Evolutionary conservation across 2,797 vertebrate species (phyloP), one percentile per base, ranked within the genome.

Genomic region (Poliocrania exsul): DNA sequence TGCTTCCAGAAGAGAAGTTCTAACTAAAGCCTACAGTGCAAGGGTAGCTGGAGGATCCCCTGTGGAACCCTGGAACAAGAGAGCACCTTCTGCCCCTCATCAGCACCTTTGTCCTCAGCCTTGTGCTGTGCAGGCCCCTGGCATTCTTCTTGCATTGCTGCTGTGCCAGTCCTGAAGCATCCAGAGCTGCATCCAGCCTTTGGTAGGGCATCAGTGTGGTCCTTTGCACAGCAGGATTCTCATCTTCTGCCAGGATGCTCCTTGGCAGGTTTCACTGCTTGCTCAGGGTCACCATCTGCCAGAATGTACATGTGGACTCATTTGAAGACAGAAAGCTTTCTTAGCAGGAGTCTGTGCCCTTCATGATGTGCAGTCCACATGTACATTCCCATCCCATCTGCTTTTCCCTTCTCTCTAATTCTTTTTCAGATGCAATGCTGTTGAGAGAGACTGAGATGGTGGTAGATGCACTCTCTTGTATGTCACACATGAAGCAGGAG

Each of bases 401-500:
- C 95, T 93, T 96, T 94, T 96, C 93, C 94, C 77, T 96, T 96
- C 95, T 96, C 81, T 96, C 91, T 95, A 91, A 96, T 96, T 96
- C 94, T 96, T 95, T 96, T 96, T 96, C 96, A 96, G 96, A 96
- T 96, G 95, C 94, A 95, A 96, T 95, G 95, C 95, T 96, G 95
- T 94, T 96, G 77, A 96, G 90, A 94, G 64, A 95, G 85, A 92
- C 96, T 96, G 95, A 96, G 94, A 95, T 95, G 95, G 95, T 95
- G 94, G 93, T 96, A 96, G 88, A 96, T 96, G 94, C 96, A 92
- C 90, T 96, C 93, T 96, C 88, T 94, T 96, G 85, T 96, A 96
- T 96, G 92, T 93, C 95, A 96, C 89, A 95, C 87, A 96, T 47
- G 94, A 93, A 95, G 75, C 96, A 92, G 87, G 73, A 96, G 87